Evolutionary conservation across 2,888 invertebrate genomes (phyloP).

Genomic region (Mythimna pallens): DNA sequence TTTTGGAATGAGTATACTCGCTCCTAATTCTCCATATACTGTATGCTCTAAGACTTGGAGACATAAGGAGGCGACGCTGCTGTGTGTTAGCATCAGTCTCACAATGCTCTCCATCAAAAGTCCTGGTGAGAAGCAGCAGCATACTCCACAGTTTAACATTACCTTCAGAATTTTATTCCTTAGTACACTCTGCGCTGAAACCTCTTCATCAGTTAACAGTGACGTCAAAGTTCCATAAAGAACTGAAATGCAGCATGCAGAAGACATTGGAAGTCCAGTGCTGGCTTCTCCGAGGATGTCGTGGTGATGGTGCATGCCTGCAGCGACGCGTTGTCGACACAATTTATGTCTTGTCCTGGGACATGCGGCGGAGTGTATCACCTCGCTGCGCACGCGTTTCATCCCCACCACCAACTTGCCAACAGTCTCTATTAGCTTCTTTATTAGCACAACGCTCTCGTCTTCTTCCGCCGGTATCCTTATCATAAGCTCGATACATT

Average conservation of each 20-base stretch:
- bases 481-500: slow-evolving; percentile 89
- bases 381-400: slow-evolving; percentile 90
- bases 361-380: slow-evolving; percentile 90
- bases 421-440: slow-evolving; percentile 90
- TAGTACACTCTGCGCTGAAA: slow-evolving; percentile 80
- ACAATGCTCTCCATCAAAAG: slow-evolving; percentile 87
- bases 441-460: slow-evolving; percentile 83
- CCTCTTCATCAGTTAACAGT: slow-evolving; percentile 84
- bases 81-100: slow-evolving; percentile 84
- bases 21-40: slow-evolving; percentile 91
- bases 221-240: slow-evolving; percentile 89
- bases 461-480: slow-evolving; percentile 84
- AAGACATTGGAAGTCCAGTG: slow-evolving; percentile 79
- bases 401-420: slow-evolving; percentile 90
- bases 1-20: slow-evolving; percentile 78
- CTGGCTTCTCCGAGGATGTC: slow-evolving; percentile 89
- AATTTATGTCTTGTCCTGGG: slow-evolving; percentile 87
- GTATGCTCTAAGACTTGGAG: slow-evolving; percentile 90
- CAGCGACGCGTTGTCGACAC: slow-evolving; percentile 84
- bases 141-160: slow-evolving; percentile 90
- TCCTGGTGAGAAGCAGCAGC: slow-evolving; percentile 92
- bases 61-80: slow-evolving; percentile 80
- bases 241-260: slow-evolving; percentile 90
- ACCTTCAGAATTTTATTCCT: slow-evolving; percentile 88
- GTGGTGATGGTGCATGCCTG: slow-evolving; percentile 91